Percentiles rank a stretch among this genome's conserved stretches.
phyloP scores from a whole-genome alignment of 2,797 vertebrate genomes.

The Pseudochirops cupreus region DNA sequence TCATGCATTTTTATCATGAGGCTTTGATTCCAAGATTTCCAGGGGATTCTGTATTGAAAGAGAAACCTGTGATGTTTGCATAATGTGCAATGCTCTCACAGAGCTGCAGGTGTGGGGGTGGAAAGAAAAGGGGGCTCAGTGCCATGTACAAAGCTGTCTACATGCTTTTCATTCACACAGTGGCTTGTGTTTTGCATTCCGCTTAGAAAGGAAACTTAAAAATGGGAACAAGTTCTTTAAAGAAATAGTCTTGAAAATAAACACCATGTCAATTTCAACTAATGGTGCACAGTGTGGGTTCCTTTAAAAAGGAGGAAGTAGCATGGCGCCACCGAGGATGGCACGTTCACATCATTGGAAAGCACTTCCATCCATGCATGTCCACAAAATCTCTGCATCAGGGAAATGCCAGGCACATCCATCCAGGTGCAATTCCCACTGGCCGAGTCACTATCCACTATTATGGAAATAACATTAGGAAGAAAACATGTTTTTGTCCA shows the following conservation, averaged over 20 bases:
- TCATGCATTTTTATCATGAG: conserved; percentile 77
- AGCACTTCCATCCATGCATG: conserved; percentile 55
- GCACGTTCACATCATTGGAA: conserved; percentile 39
- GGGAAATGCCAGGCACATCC: not conserved
- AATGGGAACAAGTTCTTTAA: conserved; percentile 60
- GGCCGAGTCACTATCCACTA: conserved; percentile 20
- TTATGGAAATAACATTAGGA: conserved; percentile 55
- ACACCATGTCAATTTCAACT: conserved; percentile 73
- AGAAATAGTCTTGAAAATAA: conserved; percentile 74
- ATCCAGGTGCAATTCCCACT: conserved; percentile 46
- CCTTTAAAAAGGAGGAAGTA: conserved; percentile 64
- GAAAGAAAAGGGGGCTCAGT: conserved; percentile 37
- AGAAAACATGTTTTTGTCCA: conserved; percentile 3
- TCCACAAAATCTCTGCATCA: conserved; percentile 1
- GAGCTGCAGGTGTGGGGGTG: conserved; percentile 26
- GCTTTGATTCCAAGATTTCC: conserved; percentile 78
- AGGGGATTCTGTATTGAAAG: conserved; percentile 74
- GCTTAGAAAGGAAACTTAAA: conserved; percentile 54
- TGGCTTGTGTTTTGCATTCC: conserved; percentile 57
- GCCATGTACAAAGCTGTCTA: conserved; percentile 57
- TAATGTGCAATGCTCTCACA: conserved; percentile 45
- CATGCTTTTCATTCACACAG: conserved; percentile 49
- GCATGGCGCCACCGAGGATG: conserved; percentile 50
- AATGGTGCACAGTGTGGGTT: conserved; percentile 74
- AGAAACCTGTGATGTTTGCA: conserved; percentile 67